phyloP scores from a whole-genome alignment of 2,113 vertebrate genomes.

The Marmota monax region DNA sequence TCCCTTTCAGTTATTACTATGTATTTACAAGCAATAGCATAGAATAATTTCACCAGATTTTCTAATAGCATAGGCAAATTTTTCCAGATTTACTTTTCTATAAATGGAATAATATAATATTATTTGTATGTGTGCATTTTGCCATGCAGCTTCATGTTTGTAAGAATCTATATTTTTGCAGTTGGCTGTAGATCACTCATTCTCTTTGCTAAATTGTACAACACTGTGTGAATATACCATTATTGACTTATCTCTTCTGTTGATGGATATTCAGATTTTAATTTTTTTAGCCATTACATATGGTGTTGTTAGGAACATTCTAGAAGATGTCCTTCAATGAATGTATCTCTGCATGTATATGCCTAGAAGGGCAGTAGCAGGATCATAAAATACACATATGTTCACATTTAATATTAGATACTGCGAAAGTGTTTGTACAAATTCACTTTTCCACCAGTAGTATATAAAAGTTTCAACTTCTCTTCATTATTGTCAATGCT shows the following conservation, averaged over 20 bases:
- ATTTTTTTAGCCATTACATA: background rate
- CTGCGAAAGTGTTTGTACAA: background rate
- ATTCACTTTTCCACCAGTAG: background rate
- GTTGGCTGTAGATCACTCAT: background rate
- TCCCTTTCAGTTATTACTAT: background rate
- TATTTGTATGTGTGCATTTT: background rate
- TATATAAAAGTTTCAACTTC: background rate
- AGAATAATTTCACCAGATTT: background rate
- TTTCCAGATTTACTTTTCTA: slow-evolving; percentile 2
- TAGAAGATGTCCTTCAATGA: background rate
- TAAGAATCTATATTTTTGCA: background rate
- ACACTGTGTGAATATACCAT: background rate
- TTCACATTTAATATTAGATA: background rate
- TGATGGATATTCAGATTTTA: background rate
- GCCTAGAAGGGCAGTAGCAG: background rate
- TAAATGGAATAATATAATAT: background rate
- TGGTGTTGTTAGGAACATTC: background rate
- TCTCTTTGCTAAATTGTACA: background rate
- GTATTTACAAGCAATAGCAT: background rate
- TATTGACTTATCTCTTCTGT: background rate
- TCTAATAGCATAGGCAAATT: background rate
- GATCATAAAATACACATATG: background rate
- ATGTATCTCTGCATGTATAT: background rate
- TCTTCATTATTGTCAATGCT: background rate
- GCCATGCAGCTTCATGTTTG: background rate